Evolutionary conservation across 2,113 vertebrate genomes (phyloP).

Genomic region (Nesogale talazaci): DNA sequence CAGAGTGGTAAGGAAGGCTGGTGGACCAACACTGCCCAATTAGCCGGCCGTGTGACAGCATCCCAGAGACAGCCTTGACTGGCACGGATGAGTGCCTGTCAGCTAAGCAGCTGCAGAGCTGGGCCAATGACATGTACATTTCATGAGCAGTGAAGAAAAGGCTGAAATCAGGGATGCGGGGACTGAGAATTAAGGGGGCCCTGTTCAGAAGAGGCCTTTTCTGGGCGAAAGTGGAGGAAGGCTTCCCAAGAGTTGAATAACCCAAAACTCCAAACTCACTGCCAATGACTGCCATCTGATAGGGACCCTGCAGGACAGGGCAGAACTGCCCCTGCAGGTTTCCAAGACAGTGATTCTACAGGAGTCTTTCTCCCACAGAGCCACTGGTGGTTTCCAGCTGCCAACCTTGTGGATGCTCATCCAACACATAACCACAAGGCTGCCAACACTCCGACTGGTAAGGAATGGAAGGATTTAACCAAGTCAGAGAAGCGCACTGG

Average conservation of each 20-base stretch:
- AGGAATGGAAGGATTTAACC: too few relatives aligned
- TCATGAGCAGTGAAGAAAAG: neutral
- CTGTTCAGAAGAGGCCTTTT: rapidly evolving
- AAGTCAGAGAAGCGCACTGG: too few relatives aligned
- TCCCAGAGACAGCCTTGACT: neutral
- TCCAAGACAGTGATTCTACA: too few relatives aligned
- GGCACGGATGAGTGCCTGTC: neutral
- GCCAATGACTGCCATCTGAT: too few relatives aligned
- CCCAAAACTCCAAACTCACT: too few relatives aligned
- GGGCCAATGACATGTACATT: neutral
- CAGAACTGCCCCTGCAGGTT: too few relatives aligned
- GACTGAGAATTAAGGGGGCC: neutral
- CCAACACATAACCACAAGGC: too few relatives aligned
- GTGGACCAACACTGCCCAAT: neutral
- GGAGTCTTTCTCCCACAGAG: too few relatives aligned
- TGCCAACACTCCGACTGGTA: too few relatives aligned
- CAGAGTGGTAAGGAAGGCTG: neutral
- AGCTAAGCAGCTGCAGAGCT: neutral
- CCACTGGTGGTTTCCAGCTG: too few relatives aligned
- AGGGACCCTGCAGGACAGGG: too few relatives aligned
- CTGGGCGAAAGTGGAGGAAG: neutral
- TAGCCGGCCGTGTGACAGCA: neutral
- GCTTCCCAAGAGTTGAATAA: neutral
- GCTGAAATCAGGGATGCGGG: neutral
- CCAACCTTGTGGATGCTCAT: too few relatives aligned